Evolutionary conservation across 1,140 invertebrate genomes (phyloP).

Genomic region (Stenopsyche tienmushanensis): DNA sequence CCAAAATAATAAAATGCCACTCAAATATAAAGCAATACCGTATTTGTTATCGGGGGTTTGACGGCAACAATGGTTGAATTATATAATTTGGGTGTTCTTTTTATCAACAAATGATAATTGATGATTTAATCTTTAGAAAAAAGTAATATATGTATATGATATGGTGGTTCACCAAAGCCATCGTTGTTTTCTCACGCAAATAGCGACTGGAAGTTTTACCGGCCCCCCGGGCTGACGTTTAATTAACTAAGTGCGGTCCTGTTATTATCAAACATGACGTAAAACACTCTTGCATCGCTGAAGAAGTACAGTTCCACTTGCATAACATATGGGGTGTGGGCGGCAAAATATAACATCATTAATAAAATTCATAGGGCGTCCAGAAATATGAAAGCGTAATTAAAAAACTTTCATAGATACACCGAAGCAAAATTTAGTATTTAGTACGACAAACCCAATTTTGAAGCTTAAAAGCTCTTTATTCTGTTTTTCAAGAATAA

Average conservation of each 20-base stretch:
- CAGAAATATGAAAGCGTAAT: not conserved
- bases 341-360: not conserved
- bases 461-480: too few species aligned
- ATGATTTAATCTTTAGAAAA: too few species aligned
- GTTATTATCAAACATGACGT: slow-evolving; percentile 17
- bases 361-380: not conserved
- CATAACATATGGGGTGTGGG: not conserved
- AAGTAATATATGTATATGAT: too few species aligned
- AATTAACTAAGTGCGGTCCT: slow-evolving; percentile 24
- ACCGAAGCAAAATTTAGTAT: not conserved
- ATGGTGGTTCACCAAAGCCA: too few species aligned
- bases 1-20: too few species aligned
- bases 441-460: too few species aligned
- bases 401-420: not conserved
- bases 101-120: too few species aligned
- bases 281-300: not conserved
- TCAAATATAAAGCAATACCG: too few species aligned
- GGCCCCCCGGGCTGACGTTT: not conserved
- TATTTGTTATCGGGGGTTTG: too few species aligned
- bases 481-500: too few species aligned
- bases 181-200: slow-evolving; percentile 16
- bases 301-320: not conserved
- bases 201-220: not conserved
- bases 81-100: too few species aligned
- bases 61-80: too few species aligned